A percentile compares a stretch with the other conserved stretches of the same genome.
Evolutionary conservation across 2,113 vertebrate species (phyloP).

Genomic region (Cyprinodon tularosa): DNA sequence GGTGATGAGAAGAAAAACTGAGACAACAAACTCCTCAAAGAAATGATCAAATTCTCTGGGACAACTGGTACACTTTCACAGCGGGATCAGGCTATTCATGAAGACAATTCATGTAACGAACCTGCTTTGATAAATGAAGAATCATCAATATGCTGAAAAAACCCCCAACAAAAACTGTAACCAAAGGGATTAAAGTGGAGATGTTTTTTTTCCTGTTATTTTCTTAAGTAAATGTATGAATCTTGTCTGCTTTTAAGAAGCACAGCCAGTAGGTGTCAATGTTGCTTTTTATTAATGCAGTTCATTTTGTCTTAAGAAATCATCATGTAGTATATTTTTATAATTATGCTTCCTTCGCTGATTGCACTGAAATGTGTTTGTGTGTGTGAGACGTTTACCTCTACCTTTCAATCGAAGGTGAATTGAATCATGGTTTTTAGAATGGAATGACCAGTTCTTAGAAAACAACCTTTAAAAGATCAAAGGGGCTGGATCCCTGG

Average conservation of each 20-base stretch:
- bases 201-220: neutral
- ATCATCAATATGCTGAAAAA: neutral
- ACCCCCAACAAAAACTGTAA: neutral
- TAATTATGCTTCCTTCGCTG: conserved; percentile 28
- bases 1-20: conserved; percentile 64
- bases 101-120: neutral
- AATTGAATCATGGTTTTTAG: conserved; percentile 29
- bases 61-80: conserved; percentile 13
- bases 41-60: conserved; percentile 11
- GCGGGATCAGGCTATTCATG: conserved; percentile 23
- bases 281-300: conserved; percentile 14
- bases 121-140: neutral
- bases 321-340: conserved; percentile 13
- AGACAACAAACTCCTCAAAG: neutral
- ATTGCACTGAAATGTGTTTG: conserved; percentile 56
- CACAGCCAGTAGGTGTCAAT: conserved; percentile 55
- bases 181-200: conserved; percentile 44
- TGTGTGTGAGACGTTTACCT: conserved; percentile 49
- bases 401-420: conserved; percentile 41
- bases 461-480: conserved; percentile 5
- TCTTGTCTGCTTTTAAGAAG: conserved; percentile 12
- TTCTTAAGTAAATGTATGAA: neutral
- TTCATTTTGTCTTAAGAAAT: conserved; percentile 24
- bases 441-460: conserved; percentile 29
- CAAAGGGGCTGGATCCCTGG: conserved; percentile 74